These are phyloP conservation scores for Balaenoptera acutorostrata DNA, from an alignment of 2,113 vertebrate species.

Conservation along the genomic window DNA sequence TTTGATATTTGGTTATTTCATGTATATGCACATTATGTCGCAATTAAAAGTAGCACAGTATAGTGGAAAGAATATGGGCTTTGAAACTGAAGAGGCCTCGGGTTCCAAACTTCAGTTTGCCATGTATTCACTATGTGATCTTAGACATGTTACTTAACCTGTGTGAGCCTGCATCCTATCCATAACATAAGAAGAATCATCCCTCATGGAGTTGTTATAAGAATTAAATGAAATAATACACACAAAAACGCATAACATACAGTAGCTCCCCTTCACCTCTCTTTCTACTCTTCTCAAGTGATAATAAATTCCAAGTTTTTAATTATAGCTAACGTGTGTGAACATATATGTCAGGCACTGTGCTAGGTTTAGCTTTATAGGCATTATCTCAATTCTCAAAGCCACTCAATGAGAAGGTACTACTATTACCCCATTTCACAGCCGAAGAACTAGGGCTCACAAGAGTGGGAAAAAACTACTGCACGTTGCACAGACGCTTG, in stretches of 20 bases:
- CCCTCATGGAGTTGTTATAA: background rate
- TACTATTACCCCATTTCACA: background rate
- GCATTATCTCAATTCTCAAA: background rate
- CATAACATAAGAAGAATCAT: background rate
- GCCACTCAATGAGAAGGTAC: background rate
- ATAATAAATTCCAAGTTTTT: background rate
- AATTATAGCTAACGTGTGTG: background rate
- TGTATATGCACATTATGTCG: background rate
- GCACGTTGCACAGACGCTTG: background rate
- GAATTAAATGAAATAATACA: background rate
- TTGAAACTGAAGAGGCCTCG: background rate
- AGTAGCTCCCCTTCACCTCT: background rate
- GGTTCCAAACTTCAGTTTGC: background rate
- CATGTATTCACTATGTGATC: background rate
- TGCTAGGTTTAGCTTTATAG: background rate
- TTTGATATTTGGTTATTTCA: background rate
- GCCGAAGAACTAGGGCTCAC: background rate
- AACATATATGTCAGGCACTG: background rate
- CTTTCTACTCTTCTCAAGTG: background rate
- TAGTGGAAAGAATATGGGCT: background rate
- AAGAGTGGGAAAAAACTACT: background rate
- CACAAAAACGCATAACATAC: background rate
- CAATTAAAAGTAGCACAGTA: background rate
- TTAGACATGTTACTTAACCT: background rate
- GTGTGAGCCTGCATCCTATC: background rate